Base-by-base conservation (phyloP, 2,888 invertebrate genomes). In the Caenorhabditis plicata region DNA sequence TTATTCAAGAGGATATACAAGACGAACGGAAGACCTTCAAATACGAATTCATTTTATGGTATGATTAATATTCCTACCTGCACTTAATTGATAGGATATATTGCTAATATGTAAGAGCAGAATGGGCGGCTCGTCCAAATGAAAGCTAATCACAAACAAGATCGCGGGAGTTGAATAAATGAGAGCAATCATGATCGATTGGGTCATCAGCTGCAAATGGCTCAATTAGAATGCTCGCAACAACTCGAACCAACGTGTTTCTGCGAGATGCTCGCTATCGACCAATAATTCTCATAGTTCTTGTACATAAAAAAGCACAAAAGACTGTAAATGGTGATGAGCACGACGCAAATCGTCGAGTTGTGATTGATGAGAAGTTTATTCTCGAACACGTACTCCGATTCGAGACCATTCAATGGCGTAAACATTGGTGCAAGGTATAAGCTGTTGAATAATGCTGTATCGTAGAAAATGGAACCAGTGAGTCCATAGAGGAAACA, bases 381-480 rank as follows among this genome's bases (percentile, higher is more conserved):
- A 17, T 47, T 47, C 1, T 8, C 38, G n/a, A 23, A 38, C 9
- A 13, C n/a, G 7, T 13, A 7, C 22, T 22, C 23, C 9, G 20
- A 13, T 38, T n/a, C n/a, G n/a, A 27, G 29, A 11, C 38, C 38
- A 22, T 23, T 38, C 38, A 38, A 23, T 19, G 38, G 38, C 11
- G 22, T 22, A 3, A 38, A 22, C 4, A 38, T 13, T 17, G 55
- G 55, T n/a, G 55, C 48, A 49, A 55, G 49, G 31, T 33, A 45
- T 0, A n/a, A 25, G 5, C 49, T 49, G 31, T 55, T 55, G 49
- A 55, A 55, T 17, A 55, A 41, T 9, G 49, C 45, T 2, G 55
- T 55, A 31, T 55, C 55, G 29, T 23, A 49, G 36, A 49, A 55
- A 3, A 55, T 17, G 0, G 49, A 55, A 5, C 55, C 55, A 25